Evolutionary conservation across 2,797 vertebrate species (phyloP), one percentile per base, ranked within the genome.

Genomic region (Oreonectes daqikongensis): DNA sequence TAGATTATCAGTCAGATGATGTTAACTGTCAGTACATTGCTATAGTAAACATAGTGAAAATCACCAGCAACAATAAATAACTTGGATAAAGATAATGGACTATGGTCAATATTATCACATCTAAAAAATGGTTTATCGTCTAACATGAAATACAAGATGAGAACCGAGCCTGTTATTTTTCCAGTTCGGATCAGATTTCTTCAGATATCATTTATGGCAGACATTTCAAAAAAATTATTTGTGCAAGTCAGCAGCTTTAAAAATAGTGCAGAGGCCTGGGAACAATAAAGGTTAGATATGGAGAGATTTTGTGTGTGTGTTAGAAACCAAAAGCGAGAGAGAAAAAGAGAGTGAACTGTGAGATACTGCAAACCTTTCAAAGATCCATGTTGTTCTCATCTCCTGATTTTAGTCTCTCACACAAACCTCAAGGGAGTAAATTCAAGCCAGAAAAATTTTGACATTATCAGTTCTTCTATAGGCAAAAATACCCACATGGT

Each of bases 261-360:
- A 8, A 57, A 75, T 75, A 69, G 59, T 30, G 64, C 6, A 77
- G 59, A 8, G 32, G 81, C 81, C 68, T 83, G 83, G 71, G 79
- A 84, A 81, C 67, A 66, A 59, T 38, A 55, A 68, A 40, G 40
- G 63, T 80, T 69, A 76, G 35, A 72, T 60, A 52, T 42, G 32
- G 63, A 46, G 12, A 52, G 18, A 57, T 28, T 40, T 28, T 3
- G 44, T 52, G 52, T 63, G 71, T 40, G 46, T 44, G 12, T 26
- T 22, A 10, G 48, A n/a, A 3, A 6, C 0, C 35, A 3, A 64
- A 22, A 46, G 32, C 59, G 20, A 35, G 35, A 9, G n/a, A 15
- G 48, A n/a, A 5, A 17, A 3, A 64, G 32, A 46, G 32, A 67
- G 20, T 28, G 48, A 57, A 57, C 53, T 14, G 14, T 57, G 24